These are phyloP conservation scores for Taurulus bubalis DNA, from an alignment of 2,113 vertebrate species.

Conservation along the genomic window DNA sequence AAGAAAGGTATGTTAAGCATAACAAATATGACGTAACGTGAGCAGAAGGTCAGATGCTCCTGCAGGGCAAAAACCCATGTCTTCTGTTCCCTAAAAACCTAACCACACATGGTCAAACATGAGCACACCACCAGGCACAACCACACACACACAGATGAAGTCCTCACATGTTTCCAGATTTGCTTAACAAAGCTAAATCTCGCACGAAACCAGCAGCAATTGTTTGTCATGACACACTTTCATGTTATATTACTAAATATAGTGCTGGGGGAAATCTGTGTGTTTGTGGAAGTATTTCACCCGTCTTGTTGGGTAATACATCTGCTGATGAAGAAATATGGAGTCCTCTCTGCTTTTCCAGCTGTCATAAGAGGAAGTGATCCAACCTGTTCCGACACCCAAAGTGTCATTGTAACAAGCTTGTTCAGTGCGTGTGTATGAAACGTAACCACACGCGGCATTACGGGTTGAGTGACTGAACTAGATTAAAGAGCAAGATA, in stretches of 20 bases:
- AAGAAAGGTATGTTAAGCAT: conserved; percentile 21
- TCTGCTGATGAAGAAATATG: not conserved
- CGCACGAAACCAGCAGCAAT: not conserved
- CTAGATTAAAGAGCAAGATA: not conserved
- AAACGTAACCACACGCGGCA: not conserved
- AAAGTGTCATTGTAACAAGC: not conserved
- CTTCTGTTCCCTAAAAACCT: conserved; percentile 62
- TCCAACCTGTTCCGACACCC: not conserved
- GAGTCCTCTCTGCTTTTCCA: not conserved
- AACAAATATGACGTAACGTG: not conserved
- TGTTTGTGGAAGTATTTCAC: not conserved
- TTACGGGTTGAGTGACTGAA: not conserved
- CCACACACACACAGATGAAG: not conserved
- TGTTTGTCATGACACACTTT: not conserved
- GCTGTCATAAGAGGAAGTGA: not conserved
- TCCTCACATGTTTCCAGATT: conserved; percentile 38
- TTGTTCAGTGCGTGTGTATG: not conserved
- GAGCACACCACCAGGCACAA: not conserved
- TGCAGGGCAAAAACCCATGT: conserved; percentile 8
- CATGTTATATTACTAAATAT: not conserved
- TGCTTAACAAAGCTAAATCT: not conserved
- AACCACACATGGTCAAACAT: not conserved
- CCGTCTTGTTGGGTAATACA: not conserved
- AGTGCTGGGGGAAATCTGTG: not conserved
- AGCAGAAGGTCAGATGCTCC: conserved; percentile 52